Evolutionary conservation across 2,113 vertebrate genomes (phyloP).

Genomic region (Capreolus pygargus): DNA sequence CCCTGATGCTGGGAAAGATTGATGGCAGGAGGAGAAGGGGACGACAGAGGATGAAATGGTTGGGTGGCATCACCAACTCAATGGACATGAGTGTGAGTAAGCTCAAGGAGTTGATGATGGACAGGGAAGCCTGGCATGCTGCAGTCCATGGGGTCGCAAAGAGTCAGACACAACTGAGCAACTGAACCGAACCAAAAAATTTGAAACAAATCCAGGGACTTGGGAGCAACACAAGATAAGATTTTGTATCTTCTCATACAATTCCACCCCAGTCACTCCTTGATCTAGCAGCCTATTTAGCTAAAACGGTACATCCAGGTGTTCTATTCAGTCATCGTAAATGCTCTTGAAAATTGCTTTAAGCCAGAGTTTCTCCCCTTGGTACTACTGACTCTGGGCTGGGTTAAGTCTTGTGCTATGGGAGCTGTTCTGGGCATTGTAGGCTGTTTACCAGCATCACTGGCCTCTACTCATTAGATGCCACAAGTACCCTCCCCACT

Average conservation of each 20-base stretch:
- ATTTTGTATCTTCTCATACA: not conserved
- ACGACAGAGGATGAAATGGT: not conserved
- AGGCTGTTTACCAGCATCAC: not conserved
- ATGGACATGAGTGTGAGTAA: not conserved
- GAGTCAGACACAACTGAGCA: not conserved
- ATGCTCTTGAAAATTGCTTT: not conserved
- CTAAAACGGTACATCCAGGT: not conserved
- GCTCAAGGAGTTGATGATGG: not conserved
- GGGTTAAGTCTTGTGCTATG: accelerated
- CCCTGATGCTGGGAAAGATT: not conserved
- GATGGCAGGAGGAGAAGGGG: not conserved
- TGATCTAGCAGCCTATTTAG: not conserved
- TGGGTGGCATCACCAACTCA: not conserved
- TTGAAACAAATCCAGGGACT: not conserved
- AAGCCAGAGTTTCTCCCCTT: not conserved
- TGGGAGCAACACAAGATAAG: not conserved
- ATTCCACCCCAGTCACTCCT: not conserved
- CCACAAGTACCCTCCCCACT: not conserved
- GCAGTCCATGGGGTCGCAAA: not conserved
- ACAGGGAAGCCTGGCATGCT: not conserved
- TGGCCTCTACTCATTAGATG: not conserved
- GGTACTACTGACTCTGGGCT: not conserved
- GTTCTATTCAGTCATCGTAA: not conserved
- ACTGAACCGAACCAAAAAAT: not conserved
- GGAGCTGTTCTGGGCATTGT: too few species aligned